phyloP scores from a whole-genome alignment of 2,797 vertebrate species.

The Coregonus sp. region DNA sequence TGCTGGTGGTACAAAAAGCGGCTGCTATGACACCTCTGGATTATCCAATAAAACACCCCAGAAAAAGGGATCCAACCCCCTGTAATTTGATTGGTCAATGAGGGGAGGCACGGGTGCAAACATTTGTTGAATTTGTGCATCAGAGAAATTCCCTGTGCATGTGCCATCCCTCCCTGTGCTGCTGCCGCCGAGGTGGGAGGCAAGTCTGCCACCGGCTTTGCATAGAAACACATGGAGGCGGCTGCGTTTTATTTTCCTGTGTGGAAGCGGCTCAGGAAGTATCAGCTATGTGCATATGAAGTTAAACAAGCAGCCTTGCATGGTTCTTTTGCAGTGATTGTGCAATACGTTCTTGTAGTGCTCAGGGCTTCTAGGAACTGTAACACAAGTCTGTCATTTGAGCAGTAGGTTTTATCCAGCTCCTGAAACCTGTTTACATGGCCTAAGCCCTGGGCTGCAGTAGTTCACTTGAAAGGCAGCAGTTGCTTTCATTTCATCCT shows the following conservation, averaged over 20 bases:
- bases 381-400: slow-evolving; percentile 39
- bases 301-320: not conserved
- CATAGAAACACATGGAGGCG: not conserved
- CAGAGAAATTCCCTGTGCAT: not conserved
- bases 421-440: slow-evolving; percentile 33
- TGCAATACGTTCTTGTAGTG: slow-evolving; percentile 27
- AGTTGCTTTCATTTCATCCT: not conserved
- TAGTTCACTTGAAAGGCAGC: not conserved
- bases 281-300: not conserved
- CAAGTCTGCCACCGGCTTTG: not conserved
- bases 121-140: not conserved
- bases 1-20: too few species aligned
- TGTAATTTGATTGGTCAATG: too few species aligned
- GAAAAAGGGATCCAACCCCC: too few species aligned
- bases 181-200: not conserved
- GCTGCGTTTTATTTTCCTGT: not conserved
- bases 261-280: not conserved
- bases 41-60: too few species aligned
- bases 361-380: slow-evolving; percentile 43
- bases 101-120: not conserved
- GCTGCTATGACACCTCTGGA: too few species aligned
- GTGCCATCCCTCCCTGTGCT: not conserved
- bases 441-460: not conserved
- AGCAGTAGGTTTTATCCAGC: not conserved
- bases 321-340: slow-evolving; percentile 18